Evolutionary conservation across 1,140 invertebrate genomes (phyloP).

Genomic region (Portunus trituberculatus): DNA sequence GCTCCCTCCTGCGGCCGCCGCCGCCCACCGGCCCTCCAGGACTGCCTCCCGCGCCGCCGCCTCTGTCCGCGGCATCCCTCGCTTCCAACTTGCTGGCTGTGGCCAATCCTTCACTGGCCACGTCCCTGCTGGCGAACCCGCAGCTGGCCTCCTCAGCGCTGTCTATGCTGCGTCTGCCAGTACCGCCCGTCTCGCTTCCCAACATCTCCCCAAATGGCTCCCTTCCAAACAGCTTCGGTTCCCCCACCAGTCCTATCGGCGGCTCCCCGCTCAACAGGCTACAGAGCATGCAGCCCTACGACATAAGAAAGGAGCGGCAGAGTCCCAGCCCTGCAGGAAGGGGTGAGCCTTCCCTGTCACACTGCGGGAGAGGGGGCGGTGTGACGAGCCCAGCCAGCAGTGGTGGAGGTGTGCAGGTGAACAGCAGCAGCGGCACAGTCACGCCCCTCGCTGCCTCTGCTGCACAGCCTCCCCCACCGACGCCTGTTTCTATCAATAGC

Average conservation of each 20-base stretch:
- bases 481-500: slow-evolving; percentile 69
- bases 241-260: slow-evolving; percentile 73
- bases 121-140: slow-evolving; percentile 74
- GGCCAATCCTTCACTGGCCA: slow-evolving; percentile 78
- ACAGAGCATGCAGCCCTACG: slow-evolving; percentile 97
- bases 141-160: slow-evolving; percentile 76
- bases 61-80: slow-evolving; percentile 76
- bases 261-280: slow-evolving; percentile 91
- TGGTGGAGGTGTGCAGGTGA: slow-evolving; percentile 62
- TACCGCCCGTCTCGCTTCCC: slow-evolving; percentile 84
- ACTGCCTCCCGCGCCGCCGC: slow-evolving; percentile 80
- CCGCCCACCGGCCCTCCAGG: slow-evolving; percentile 73
- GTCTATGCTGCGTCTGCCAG: slow-evolving; percentile 79
- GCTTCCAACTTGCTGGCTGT: slow-evolving; percentile 79
- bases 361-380: slow-evolving; percentile 78
- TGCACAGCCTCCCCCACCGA: slow-evolving; percentile 63
- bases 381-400: slow-evolving; percentile 67
- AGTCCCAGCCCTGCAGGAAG: slow-evolving; percentile 79
- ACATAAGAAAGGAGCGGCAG: slow-evolving; percentile 89
- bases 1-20: slow-evolving; percentile 74
- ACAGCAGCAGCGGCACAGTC: slow-evolving; percentile 55
- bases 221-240: slow-evolving; percentile 80
- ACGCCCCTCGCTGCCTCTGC: slow-evolving; percentile 60
- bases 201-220: slow-evolving; percentile 83
- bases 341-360: slow-evolving; percentile 65